These are phyloP conservation scores for Lerista edwardsae DNA, from an alignment of 2,797 vertebrate species.

Conservation along the genomic window DNA sequence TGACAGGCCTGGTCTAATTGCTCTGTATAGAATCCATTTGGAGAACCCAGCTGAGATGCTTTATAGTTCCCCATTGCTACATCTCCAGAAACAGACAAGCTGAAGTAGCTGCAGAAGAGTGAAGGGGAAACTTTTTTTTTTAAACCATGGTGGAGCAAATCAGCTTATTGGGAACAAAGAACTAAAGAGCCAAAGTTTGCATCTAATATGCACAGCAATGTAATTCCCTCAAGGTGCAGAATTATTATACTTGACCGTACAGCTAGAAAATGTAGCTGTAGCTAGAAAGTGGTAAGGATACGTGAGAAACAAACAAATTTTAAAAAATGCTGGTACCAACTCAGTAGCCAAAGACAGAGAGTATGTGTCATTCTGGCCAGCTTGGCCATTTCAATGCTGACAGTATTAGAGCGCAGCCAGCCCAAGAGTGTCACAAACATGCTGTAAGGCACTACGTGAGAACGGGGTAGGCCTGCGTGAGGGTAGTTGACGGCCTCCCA, in stretches of 20 bases:
- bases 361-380: background rate
- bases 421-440: too few species aligned
- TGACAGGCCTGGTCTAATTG: constrained; percentile 4
- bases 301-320: too few species aligned
- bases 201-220: background rate
- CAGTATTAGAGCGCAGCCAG: too few species aligned
- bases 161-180: background rate
- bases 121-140: background rate
- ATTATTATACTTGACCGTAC: background rate
- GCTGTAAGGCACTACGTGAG: too few species aligned
- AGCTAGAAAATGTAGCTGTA: background rate
- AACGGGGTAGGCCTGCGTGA: too few species aligned
- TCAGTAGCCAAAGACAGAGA: background rate
- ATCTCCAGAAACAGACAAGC: constrained; percentile 5
- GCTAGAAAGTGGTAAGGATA: background rate
- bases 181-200: background rate
- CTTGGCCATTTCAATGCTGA: background rate
- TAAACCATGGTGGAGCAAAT: background rate
- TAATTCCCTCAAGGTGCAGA: background rate
- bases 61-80: background rate
- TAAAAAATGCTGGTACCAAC: background rate
- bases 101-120: background rate
- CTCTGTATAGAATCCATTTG: constrained; percentile 16
- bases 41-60: constrained; percentile 1
- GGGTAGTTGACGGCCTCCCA: too few species aligned